Percentiles rank a stretch among this genome's conserved stretches.
Evolutionary conservation across 1,140 invertebrate species (phyloP).

Genomic region (Pogonus chalceus): DNA sequence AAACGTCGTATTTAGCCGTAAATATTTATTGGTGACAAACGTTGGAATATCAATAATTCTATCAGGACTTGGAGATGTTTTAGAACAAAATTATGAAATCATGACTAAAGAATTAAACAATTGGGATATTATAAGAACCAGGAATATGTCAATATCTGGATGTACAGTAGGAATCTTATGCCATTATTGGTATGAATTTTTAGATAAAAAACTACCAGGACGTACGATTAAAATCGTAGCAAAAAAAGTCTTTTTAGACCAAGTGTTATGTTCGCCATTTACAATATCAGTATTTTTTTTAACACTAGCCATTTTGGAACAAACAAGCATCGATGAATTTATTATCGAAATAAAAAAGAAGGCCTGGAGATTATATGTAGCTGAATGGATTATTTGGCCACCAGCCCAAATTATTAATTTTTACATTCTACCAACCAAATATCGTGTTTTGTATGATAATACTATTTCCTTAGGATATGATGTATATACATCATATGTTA

Average conservation of each 20-base stretch:
- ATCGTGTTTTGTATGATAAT: slow-evolving; percentile 84
- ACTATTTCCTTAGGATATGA: slow-evolving; percentile 84
- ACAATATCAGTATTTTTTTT: slow-evolving; percentile 73
- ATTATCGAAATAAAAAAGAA: slow-evolving; percentile 66
- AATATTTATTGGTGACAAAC: slow-evolving; percentile 76
- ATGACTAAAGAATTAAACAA: slow-evolving; percentile 46
- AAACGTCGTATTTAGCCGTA: slow-evolving; percentile 50
- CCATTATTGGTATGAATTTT: slow-evolving; percentile 72
- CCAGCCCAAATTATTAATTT: slow-evolving; percentile 81
- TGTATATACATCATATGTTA: slow-evolving; percentile 86
- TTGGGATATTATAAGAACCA: slow-evolving; percentile 58
- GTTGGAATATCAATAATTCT: slow-evolving; percentile 67
- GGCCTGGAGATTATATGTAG: slow-evolving; percentile 65
- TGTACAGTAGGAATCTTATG: slow-evolving; percentile 69
- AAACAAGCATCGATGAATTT: slow-evolving; percentile 49
- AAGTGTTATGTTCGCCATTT: slow-evolving; percentile 78
- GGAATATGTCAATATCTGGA: slow-evolving; percentile 71
- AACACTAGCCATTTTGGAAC: slow-evolving; percentile 64
- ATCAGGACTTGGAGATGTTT: slow-evolving; percentile 66
- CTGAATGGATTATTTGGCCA: slow-evolving; percentile 78
- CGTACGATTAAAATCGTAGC: slow-evolving; percentile 55
- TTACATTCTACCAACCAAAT: slow-evolving; percentile 72
- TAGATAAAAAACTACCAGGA: slow-evolving; percentile 62
- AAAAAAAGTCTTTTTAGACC: slow-evolving; percentile 82
- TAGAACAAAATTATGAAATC: slow-evolving; percentile 80